A percentile compares a stretch with the other conserved stretches of the same genome.
Conservation (phyloP, 2,797 vertebrate species). For the Emydoidea blandingii region DNA sequence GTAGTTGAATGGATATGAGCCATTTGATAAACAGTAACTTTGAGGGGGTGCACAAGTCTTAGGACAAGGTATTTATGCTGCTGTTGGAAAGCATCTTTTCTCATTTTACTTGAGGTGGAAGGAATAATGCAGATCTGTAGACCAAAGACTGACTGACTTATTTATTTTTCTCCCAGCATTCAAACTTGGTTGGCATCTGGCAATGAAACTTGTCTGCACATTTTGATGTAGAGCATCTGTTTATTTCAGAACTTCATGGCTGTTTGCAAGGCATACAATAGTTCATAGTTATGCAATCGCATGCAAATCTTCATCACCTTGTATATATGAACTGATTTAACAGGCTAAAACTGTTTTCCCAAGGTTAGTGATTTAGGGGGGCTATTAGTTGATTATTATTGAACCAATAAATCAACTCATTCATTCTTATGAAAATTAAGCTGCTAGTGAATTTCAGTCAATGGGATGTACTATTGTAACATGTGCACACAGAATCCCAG, state of each 20-base stretch:
- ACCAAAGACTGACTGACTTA: background rate
- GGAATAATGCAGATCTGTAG: background rate
- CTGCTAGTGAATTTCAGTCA: background rate
- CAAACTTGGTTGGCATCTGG: background rate
- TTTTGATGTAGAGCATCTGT: background rate
- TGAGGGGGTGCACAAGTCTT: background rate
- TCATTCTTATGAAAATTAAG: background rate
- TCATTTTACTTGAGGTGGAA: background rate
- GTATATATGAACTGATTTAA: background rate
- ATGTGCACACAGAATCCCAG: background rate
- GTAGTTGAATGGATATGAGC: background rate
- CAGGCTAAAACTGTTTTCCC: background rate
- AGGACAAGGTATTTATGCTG: background rate
- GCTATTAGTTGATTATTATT: background rate
- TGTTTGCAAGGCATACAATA: background rate
- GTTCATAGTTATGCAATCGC: background rate
- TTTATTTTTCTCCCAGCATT: background rate
- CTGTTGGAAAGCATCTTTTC: background rate
- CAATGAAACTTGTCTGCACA: background rate
- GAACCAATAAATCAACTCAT: background rate
- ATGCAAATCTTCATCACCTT: background rate
- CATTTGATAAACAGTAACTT: background rate
- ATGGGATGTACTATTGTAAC: background rate
- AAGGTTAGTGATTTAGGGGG: background rate
- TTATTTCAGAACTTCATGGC: background rate